Conservation (phyloP, 2,113 vertebrate species). For the Platysteira castanea region DNA sequence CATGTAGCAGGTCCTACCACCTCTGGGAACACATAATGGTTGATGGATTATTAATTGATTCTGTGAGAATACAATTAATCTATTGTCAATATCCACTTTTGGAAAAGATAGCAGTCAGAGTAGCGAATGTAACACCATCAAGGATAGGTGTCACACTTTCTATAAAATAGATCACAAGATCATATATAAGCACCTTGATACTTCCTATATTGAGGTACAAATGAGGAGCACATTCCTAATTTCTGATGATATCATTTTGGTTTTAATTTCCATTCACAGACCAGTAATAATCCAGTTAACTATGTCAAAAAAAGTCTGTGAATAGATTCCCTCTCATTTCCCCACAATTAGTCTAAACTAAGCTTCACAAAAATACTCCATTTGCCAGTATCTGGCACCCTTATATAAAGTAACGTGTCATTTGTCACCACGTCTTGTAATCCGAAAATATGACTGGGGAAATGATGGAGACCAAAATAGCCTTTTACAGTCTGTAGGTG, state of each 20-base stretch:
- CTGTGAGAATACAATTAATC: not conserved
- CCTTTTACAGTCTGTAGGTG: constrained; percentile 7
- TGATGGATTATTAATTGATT: not conserved
- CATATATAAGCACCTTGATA: not conserved
- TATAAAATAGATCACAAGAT: not conserved
- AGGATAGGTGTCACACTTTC: not conserved
- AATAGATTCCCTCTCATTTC: not conserved
- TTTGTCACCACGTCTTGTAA: constrained; percentile 8
- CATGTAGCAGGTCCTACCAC: not conserved
- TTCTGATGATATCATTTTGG: rapidly evolving
- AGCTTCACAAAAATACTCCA: not conserved
- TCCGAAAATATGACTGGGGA: constrained; percentile 20
- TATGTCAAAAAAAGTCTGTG: not conserved
- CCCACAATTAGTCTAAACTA: not conserved
- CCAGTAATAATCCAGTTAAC: not conserved
- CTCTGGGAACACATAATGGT: not conserved
- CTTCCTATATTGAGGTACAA: not conserved
- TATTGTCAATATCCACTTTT: not conserved
- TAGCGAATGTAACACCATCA: not conserved
- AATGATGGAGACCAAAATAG: constrained; percentile 37
- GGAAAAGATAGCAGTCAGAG: not conserved
- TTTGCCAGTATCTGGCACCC: not conserved
- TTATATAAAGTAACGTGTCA: constrained; percentile 29
- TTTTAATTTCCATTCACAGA: not conserved
- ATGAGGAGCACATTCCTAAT: not conserved